Evolutionary conservation across 2,113 vertebrate genomes (phyloP).

Genomic region (Cyrtonyx montezumae): DNA sequence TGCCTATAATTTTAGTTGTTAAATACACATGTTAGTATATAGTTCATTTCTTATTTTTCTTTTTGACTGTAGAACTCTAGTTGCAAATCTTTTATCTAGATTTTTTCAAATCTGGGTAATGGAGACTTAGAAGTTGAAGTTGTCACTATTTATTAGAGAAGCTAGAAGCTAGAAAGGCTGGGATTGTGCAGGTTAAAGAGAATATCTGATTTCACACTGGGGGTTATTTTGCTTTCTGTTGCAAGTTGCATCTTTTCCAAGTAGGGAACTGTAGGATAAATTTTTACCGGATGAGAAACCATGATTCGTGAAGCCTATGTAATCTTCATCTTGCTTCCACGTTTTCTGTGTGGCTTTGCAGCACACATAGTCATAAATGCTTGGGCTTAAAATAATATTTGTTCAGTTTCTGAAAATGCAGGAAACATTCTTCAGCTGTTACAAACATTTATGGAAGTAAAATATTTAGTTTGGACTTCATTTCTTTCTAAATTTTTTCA

Average conservation of each 20-base stretch:
- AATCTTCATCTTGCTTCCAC: background rate
- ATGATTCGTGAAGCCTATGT: background rate
- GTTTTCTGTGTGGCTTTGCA: background rate
- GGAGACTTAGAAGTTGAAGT: background rate
- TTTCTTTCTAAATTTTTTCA: background rate
- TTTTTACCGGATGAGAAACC: background rate
- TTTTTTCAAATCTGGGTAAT: background rate
- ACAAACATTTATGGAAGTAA: background rate
- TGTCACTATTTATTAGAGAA: background rate
- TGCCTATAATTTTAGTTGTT: background rate
- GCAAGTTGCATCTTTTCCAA: background rate
- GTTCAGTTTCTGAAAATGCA: background rate
- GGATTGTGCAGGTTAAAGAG: background rate
- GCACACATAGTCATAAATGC: background rate
- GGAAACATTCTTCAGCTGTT: background rate
- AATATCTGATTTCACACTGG: background rate
- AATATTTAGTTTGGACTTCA: background rate
- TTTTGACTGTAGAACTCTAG: background rate
- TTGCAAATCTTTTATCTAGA: background rate
- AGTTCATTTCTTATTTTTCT: background rate
- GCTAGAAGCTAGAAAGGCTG: background rate
- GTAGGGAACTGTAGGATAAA: background rate
- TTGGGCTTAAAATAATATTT: constrained; percentile 17
- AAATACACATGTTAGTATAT: background rate
- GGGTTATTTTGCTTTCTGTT: background rate